Evolutionary conservation across 1,140 invertebrate species (phyloP), one percentile per base, ranked within the genome.

Genomic region (Teleogryllus occipitalis): DNA sequence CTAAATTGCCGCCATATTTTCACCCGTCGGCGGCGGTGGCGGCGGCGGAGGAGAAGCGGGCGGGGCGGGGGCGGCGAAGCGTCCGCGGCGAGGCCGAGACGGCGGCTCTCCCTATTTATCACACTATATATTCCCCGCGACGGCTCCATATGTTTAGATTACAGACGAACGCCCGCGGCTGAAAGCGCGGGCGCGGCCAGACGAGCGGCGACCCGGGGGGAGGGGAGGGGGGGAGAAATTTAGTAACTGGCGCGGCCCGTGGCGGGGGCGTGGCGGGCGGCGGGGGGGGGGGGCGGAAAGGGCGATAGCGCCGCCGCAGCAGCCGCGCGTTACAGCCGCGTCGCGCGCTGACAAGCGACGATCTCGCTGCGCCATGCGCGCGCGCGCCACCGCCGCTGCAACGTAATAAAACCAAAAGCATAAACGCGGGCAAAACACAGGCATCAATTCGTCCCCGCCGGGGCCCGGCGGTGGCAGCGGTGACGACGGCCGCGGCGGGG

Each of bases 61-160:
- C 79, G 77, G 73, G 21, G 27, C 48, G 14, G 76, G 72, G 80
- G 21, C 27, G 27, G 27, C 27, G 27, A 39, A 39, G 27, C 27
- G 27, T 80, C 75, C 75, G 46, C 49, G n/a, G 76, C 47, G 49
- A 39, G 46, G 54, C 77, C 74, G 47, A 80, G 74, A 76, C 79
- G 79, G 74, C 77, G 74, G 76, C 54, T 47, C 27, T 75, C 65
- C 78, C 79, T 80, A 82, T 82, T 82, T 82, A 82, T 82, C 81
- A 82, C 80, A 46, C 80, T 78, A 82, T 81, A 82, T 80, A 82
- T 81, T 82, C 80, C 75, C 79, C 79, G 47, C 80, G 80, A 82
- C 80, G 81, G 81, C 77, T 82, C 80, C 81, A 81, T 81, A 81
- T 82, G 81, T 82, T 82, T 81, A 81, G 81, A 82, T 81, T 82